A percentile compares a stretch with the other conserved stretches of the same genome.
Evolutionary conservation across 2,113 vertebrate genomes (phyloP).

Genomic region (Mohoua ochrocephala): DNA sequence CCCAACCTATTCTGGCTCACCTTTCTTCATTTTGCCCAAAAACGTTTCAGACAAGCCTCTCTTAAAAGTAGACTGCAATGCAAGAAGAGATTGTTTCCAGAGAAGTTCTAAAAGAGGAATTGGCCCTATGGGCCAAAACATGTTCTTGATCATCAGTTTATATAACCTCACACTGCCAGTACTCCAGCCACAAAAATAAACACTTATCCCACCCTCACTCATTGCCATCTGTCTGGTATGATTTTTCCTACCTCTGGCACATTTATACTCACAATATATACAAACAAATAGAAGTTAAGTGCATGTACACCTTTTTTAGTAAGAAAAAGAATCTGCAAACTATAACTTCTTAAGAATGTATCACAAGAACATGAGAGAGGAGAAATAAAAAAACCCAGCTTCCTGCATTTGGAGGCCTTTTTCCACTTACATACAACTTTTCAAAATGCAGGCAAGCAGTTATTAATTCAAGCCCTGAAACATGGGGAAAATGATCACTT

Average conservation of each 20-base stretch:
- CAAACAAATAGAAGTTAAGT: not conserved
- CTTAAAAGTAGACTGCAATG: not conserved
- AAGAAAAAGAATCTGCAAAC: not conserved
- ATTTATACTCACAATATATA: not conserved
- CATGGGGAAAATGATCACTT: not conserved
- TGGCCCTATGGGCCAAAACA: not conserved
- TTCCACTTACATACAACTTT: not conserved
- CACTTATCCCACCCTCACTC: not conserved
- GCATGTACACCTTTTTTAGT: not conserved
- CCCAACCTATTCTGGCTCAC: not conserved
- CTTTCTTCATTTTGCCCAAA: not conserved
- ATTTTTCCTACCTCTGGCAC: not conserved
- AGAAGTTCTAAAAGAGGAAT: not conserved
- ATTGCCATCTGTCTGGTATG: not conserved
- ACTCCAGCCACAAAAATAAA: conserved; percentile 31
- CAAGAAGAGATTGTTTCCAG: not conserved
- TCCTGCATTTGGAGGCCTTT: not conserved
- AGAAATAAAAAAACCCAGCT: not conserved
- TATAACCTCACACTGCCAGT: not conserved
- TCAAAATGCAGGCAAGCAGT: not conserved
- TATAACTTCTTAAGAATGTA: not conserved
- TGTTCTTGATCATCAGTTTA: not conserved
- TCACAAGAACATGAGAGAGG: not conserved
- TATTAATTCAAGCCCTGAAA: not conserved
- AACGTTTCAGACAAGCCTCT: not conserved